Conservation (phyloP, 2,888 invertebrate genomes). For the Yponomeuta cagnagella region DNA sequence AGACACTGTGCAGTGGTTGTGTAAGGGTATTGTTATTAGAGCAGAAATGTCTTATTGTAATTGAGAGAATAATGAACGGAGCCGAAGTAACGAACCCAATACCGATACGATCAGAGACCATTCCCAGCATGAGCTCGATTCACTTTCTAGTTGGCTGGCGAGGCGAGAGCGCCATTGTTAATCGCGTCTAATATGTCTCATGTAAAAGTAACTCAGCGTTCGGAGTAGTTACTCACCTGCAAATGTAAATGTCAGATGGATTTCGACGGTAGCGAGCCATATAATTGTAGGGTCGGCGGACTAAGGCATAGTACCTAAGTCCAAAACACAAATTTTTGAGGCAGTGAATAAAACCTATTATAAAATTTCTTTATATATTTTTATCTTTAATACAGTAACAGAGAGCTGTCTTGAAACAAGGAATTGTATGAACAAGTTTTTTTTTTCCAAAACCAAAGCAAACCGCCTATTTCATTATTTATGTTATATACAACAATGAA, state of each 20-base stretch:
- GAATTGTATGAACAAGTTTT: too few species aligned
- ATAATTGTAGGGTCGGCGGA: neutral
- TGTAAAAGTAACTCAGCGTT: constrained; percentile 49
- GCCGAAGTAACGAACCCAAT: constrained; percentile 54
- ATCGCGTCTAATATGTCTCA: constrained; percentile 57
- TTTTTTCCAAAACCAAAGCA: too few species aligned
- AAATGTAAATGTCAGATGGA: constrained; percentile 18
- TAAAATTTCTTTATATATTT: too few species aligned
- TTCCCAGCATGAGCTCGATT: constrained; percentile 53
- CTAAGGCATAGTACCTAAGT: too few species aligned
- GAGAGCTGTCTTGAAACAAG: too few species aligned
- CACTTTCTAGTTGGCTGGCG: constrained; percentile 59
- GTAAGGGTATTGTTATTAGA: constrained; percentile 14
- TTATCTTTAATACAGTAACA: too few species aligned
- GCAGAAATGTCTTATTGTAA: constrained; percentile 52
- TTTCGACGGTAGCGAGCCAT: constrained; percentile 14
- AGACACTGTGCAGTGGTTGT: neutral
- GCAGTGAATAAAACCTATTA: too few species aligned
- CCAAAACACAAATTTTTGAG: too few species aligned
- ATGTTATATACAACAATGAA: too few species aligned
- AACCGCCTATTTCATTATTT: too few species aligned
- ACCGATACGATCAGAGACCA: constrained; percentile 62
- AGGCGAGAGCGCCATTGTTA: constrained; percentile 50
- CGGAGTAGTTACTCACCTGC: constrained; percentile 28
- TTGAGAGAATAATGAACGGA: constrained; percentile 58